Base-by-base conservation (phyloP, 2,888 invertebrate species). In the Sinodicranocentrus sp. region DNA sequence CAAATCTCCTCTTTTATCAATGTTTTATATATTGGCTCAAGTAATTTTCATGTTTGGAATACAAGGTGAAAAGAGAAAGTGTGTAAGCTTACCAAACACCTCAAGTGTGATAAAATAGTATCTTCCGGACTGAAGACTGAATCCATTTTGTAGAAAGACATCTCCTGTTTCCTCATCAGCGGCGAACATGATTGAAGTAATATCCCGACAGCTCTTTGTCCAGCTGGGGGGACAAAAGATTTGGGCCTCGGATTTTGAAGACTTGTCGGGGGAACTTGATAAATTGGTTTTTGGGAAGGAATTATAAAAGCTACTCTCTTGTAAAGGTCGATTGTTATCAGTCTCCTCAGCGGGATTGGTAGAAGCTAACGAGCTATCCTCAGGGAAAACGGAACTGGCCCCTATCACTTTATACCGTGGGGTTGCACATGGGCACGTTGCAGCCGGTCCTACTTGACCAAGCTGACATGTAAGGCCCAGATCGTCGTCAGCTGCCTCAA, bases 341-440 rank as follows among this genome's bases (percentile, higher is more conserved):
- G 82, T 82, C 82, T 82, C 82, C 82, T 73, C 63, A 68, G 73
- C 75, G 82, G 75, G 82, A 67, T 75, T 75, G 72, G 72, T 75
- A 68, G 78, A 79, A 68, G 68, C 68, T 82, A 82, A 75, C 67
- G 82, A 82, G 59, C 82, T 73, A 82, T 82, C 82, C 23, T 85
- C 82, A 26, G 82, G 82, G 70, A 82, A 54, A 23, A 77, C 75
- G 28, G 77, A 77, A 75, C 73, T 85, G 76, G 85, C 82, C 77
- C 82, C 85, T 48, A 85, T 78, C 59, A 89, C 86, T 77, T 82
- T 85, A 85, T 89, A 89, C 52, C 88, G 61, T 17, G 89, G 88
- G 21, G 89, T 88, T 25, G 89, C 89, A 86, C 89, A 89, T n/a
- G 89, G 89, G 79, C 89, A 89, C 13, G 89, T 89, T 1, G 89